phyloP scores from a whole-genome alignment of 2,113 vertebrate species.

The Nansenia antarctica region DNA sequence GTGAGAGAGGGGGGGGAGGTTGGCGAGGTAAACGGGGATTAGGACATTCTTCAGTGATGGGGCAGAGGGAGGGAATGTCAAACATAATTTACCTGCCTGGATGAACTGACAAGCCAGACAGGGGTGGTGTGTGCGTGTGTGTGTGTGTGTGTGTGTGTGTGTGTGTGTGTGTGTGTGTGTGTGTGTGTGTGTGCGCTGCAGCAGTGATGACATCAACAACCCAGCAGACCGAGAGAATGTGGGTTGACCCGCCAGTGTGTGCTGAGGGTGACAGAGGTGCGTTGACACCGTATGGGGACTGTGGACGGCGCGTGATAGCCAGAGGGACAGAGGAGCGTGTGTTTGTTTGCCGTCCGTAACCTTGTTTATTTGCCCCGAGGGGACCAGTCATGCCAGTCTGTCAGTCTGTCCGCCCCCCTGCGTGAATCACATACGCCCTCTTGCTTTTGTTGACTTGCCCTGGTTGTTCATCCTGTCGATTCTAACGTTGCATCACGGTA shows the following conservation, averaged over 20 bases:
- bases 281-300: too few species aligned
- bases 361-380: conserved; percentile 51
- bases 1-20: neutral
- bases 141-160: neutral
- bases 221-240: conserved; percentile 4
- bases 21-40: neutral
- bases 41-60: conserved; percentile 12
- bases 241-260: neutral
- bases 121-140: too few species aligned
- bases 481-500: conserved; percentile 15
- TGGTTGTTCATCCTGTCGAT: conserved; percentile 6
- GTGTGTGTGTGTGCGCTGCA: neutral
- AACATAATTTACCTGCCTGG: too few species aligned
- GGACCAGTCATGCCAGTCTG: too few species aligned
- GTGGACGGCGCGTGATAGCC: conserved; percentile 8
- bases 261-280: neutral
- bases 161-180: neutral
- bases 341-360: conserved; percentile 16
- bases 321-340: neutral
- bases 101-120: neutral
- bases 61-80: conserved; percentile 2
- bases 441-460: neutral
- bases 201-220: neutral
- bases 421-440: conserved; percentile 27
- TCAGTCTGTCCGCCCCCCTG: conserved; percentile 31